Percentiles rank a stretch among this genome's conserved stretches.
Evolutionary conservation across 2,888 invertebrate genomes (phyloP).

Genomic region (Scaptomyza caliginosa): DNA sequence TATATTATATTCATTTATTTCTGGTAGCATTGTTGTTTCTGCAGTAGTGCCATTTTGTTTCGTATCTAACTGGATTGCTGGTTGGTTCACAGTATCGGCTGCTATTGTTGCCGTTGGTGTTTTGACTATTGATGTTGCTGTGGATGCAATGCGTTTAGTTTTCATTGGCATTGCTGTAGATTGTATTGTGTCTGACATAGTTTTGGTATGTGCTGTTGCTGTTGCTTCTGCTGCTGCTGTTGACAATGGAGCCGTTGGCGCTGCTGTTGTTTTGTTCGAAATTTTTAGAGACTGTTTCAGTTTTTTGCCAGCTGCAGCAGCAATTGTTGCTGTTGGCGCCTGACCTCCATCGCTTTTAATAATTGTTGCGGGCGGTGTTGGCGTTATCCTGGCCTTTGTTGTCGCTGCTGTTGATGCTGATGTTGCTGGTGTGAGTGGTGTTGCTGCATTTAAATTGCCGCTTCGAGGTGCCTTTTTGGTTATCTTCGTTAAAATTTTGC

Average conservation of each 20-base stretch:
- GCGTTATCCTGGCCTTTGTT: neutral
- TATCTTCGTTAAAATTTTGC: neutral
- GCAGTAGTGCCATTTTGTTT: constrained; percentile 2
- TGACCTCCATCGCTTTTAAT: constrained; percentile 16
- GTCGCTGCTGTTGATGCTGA: neutral
- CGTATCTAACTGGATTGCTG: constrained; percentile 19
- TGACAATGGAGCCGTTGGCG: neutral
- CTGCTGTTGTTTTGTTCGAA: neutral
- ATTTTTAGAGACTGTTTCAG: neutral
- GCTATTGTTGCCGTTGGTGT: constrained; percentile 6
- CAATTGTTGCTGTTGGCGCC: neutral
- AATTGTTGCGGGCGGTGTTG: neutral
- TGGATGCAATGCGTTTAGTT: constrained; percentile 32
- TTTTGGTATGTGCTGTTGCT: constrained; percentile 6
- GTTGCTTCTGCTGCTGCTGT: constrained; percentile 4
- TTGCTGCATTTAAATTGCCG: constrained; percentile 42
- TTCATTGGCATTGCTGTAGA: constrained; percentile 25
- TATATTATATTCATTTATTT: constrained; percentile 32
- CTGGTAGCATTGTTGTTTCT: constrained; percentile 9
- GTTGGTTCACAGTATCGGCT: constrained; percentile 2
- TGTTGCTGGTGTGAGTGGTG: neutral
- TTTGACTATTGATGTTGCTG: constrained; percentile 6
- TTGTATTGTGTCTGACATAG: constrained; percentile 6
- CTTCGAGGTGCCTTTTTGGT: constrained; percentile 5
- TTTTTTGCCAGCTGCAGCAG: constrained; percentile 5